Conservation (phyloP, 1,140 invertebrate genomes). For the Trichomalopsis sarcophagae region DNA sequence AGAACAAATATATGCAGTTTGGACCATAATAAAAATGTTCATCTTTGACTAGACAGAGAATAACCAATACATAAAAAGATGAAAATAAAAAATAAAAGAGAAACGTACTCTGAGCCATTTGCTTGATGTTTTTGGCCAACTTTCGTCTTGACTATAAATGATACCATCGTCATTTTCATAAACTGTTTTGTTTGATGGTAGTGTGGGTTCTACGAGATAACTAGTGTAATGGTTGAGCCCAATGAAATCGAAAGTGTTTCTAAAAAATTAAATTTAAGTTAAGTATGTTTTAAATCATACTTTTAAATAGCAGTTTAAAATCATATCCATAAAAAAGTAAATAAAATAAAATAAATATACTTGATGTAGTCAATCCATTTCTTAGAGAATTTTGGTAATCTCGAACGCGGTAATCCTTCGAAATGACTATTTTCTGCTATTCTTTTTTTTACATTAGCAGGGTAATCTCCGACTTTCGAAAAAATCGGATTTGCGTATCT, state of each 20-base stretch:
- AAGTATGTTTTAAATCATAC: neutral
- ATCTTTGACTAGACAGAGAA: no score
- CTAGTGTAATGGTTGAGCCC: conserved; percentile 79
- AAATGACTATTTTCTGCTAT: conserved; percentile 74
- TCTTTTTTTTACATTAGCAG: conserved; percentile 74
- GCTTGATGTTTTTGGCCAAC: conserved; percentile 63
- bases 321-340: conserved; percentile 1
- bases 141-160: conserved; percentile 47
- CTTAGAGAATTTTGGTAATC: conserved; percentile 73
- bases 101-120: conserved; percentile 65
- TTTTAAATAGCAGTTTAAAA: neutral
- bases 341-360: conserved; percentile 50
- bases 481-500: conserved; percentile 80
- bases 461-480: conserved; percentile 78
- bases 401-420: conserved; percentile 74
- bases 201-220: conserved; percentile 55
- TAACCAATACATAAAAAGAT: neutral
- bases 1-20: neutral
- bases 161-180: conserved; percentile 63
- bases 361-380: conserved; percentile 70
- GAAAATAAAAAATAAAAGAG: conserved; percentile 39
- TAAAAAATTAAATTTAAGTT: conserved; percentile 45
- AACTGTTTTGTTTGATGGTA: conserved; percentile 54
- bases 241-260: conserved; percentile 75
- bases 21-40: no score